A percentile compares a stretch with the other conserved stretches of the same genome.
Conservation (phyloP, 2,888 invertebrate genomes). For the Teleiodes luculella region DNA sequence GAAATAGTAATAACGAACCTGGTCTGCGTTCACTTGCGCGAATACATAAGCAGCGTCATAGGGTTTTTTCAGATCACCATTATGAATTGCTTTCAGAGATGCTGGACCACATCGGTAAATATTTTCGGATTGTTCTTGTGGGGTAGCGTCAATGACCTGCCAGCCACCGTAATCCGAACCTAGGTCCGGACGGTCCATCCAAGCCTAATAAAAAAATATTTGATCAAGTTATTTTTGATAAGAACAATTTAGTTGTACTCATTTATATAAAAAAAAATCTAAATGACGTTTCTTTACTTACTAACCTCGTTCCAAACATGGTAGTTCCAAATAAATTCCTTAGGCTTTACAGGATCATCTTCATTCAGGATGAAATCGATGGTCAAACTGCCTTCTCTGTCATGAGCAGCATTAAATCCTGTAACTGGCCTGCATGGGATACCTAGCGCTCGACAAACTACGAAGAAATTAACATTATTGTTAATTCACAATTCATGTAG, state of each 20-base stretch:
- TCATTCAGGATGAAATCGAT: constrained; percentile 93
- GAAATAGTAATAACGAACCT: constrained; percentile 74
- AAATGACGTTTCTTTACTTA: too few relatives aligned
- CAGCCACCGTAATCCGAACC: constrained; percentile 89
- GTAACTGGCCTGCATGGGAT: constrained; percentile 92
- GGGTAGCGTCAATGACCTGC: constrained; percentile 96
- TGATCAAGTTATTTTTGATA: too few relatives aligned
- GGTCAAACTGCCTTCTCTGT: constrained; percentile 93
- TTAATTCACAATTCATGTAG: too few relatives aligned
- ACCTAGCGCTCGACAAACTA: constrained; percentile 92
- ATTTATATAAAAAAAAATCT: too few relatives aligned
- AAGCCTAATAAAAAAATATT: constrained; percentile 72
- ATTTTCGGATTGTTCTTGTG: constrained; percentile 91
- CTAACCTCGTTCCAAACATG: constrained; percentile 97
- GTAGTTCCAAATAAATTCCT: constrained; percentile 96
- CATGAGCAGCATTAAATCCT: constrained; percentile 96
- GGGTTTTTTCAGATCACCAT: constrained; percentile 88
- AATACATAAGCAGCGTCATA: constrained; percentile 93
- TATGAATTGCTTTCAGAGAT: constrained; percentile 88
- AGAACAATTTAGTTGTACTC: too few relatives aligned
- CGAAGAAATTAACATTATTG: too few relatives aligned
- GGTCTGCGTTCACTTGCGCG: constrained; percentile 97
- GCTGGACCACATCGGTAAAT: constrained; percentile 93
- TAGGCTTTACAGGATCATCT: constrained; percentile 86
- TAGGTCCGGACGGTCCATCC: constrained; percentile 94